Evolutionary conservation across 2,113 vertebrate species (phyloP).

Genomic region (Pterocles gutturalis): DNA sequence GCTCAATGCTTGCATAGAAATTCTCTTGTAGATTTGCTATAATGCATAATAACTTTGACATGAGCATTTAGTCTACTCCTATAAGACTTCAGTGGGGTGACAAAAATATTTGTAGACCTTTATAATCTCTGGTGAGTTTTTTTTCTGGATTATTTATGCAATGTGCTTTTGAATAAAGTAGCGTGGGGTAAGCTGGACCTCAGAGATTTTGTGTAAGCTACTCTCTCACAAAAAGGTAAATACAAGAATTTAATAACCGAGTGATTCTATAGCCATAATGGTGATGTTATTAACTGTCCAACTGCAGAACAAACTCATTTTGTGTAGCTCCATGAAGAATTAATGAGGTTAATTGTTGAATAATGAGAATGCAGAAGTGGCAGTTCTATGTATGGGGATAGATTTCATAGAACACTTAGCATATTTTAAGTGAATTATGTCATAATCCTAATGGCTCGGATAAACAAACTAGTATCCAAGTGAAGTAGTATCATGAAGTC

Average conservation of each 20-base stretch:
- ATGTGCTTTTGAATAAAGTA: background rate
- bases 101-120: background rate
- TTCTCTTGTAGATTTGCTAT: background rate
- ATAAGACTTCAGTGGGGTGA: background rate
- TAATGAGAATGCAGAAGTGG: background rate
- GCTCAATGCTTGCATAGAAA: background rate
- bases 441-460: background rate
- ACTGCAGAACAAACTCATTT: background rate
- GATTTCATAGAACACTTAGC: background rate
- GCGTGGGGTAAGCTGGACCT: background rate
- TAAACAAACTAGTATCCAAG: background rate
- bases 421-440: background rate
- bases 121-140: background rate
- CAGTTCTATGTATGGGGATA: background rate
- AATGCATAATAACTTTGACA: background rate
- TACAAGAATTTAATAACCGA: background rate
- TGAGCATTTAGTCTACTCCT: background rate
- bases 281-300: background rate
- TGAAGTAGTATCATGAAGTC: background rate
- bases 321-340: background rate
- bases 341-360: background rate
- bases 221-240: background rate
- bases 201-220: background rate
- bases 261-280: background rate
- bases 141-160: background rate